Evolutionary conservation across 1,140 invertebrate genomes (phyloP).

Genomic region (Carposina sasakii): DNA sequence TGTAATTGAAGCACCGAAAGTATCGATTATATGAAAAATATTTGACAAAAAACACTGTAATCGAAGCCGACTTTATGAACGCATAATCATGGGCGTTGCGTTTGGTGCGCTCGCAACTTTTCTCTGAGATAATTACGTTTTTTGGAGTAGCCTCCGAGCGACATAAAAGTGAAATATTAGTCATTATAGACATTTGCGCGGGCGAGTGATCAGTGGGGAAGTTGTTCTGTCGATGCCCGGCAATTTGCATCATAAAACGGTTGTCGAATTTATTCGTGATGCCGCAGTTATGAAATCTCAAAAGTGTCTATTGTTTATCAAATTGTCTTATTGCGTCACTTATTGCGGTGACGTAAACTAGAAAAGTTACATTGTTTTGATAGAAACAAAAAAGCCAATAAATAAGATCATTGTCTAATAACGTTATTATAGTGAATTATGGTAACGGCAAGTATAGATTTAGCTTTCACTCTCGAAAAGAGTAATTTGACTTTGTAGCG

Average conservation of each 20-base stretch:
- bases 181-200: constrained; percentile 20
- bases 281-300: no score
- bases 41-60: constrained; percentile 29
- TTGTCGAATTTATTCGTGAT: no score
- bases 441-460: no score
- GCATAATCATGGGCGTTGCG: constrained; percentile 37
- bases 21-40: constrained; percentile 29
- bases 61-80: constrained; percentile 31
- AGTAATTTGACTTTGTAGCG: no score
- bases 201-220: constrained; percentile 10
- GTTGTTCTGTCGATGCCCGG: constrained; percentile 7
- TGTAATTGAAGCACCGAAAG: constrained; percentile 19
- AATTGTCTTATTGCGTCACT: no score
- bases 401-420: no score
- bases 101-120: constrained; percentile 27
- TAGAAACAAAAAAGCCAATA: no score
- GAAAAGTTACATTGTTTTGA: no score
- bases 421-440: no score
- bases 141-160: constrained; percentile 26
- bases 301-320: no score
- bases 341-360: no score
- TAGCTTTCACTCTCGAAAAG: no score
- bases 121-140: constrained; percentile 30
- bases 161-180: constrained; percentile 26
- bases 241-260: constrained; percentile 24